phyloP scores from a whole-genome alignment of 2,113 vertebrate species.

The Prietella phreatophila region DNA sequence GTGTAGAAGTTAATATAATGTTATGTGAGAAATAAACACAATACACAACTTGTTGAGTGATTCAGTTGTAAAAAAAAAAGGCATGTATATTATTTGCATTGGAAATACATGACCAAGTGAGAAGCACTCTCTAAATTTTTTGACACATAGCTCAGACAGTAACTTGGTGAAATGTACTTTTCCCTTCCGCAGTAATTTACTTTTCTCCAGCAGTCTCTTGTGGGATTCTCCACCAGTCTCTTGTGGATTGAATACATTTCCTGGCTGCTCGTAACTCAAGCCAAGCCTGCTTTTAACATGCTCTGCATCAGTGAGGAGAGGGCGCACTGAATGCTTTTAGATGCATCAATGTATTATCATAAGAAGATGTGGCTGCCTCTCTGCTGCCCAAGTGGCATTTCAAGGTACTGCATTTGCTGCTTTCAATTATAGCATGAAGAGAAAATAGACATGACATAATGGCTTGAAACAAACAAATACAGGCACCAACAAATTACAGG shows the following conservation, averaged over 20 bases:
- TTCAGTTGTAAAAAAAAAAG: background rate
- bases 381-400: constrained; percentile 39
- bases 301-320: constrained; percentile 44
- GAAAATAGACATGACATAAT: background rate
- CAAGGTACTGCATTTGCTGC: constrained; percentile 28
- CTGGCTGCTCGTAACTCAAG: constrained; percentile 57
- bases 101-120: constrained; percentile 2
- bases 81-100: background rate
- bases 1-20: constrained; percentile 24
- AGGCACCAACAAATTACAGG: background rate
- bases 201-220: constrained; percentile 48
- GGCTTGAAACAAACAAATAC: background rate
- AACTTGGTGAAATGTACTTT: constrained; percentile 37
- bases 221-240: constrained; percentile 55
- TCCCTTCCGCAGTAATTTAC: constrained; percentile 48
- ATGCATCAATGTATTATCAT: constrained; percentile 46
- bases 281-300: constrained; percentile 55
- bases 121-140: constrained; percentile 20
- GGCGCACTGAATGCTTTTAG: constrained; percentile 54
- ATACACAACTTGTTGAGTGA: background rate
- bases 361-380: constrained; percentile 30
- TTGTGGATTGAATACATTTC: constrained; percentile 57
- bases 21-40: constrained; percentile 25
- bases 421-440: background rate
- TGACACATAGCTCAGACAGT: constrained; percentile 33